These are phyloP conservation scores for Percopsis omiscomaycus DNA, from an alignment of 2,797 vertebrate species.

Conservation along the genomic window DNA sequence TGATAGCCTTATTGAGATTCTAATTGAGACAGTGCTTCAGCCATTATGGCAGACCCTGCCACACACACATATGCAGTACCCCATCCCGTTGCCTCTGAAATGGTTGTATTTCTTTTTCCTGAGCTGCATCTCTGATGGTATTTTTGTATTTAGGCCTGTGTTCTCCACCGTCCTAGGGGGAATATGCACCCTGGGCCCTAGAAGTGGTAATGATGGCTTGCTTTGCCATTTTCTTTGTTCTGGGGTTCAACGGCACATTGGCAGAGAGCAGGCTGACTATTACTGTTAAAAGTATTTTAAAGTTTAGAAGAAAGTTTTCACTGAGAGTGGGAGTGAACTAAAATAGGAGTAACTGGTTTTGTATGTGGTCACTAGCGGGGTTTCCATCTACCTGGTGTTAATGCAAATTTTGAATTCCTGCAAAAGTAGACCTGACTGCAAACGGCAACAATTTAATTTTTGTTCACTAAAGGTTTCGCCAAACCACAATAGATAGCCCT, in stretches of 20 bases:
- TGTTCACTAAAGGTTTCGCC: too few species aligned
- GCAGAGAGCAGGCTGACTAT: slow-evolving; percentile 33
- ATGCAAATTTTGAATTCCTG: too few species aligned
- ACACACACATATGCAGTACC: slow-evolving; percentile 23
- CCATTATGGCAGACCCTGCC: slow-evolving; percentile 25
- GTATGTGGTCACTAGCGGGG: too few species aligned
- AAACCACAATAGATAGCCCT: too few species aligned
- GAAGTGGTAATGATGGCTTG: slow-evolving; percentile 63
- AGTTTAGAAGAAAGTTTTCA: background rate
- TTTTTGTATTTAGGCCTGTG: slow-evolving; percentile 70
- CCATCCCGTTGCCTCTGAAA: slow-evolving; percentile 26
- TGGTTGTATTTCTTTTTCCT: slow-evolving; percentile 46
- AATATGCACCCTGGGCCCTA: slow-evolving; percentile 50
- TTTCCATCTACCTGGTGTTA: too few species aligned
- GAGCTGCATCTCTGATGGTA: slow-evolving; percentile 56
- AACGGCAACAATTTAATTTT: too few species aligned
- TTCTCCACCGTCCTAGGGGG: slow-evolving; percentile 50
- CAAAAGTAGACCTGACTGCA: too few species aligned
- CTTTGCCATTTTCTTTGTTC: slow-evolving; percentile 51
- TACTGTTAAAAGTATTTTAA: slow-evolving; percentile 25
- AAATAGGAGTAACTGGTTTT: too few species aligned
- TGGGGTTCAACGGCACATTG: slow-evolving; percentile 47
- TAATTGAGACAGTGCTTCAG: slow-evolving; percentile 47
- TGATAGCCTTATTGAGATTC: slow-evolving; percentile 57
- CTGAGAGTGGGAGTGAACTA: background rate